Conservation (phyloP, 2,113 vertebrate species). For the Leuciscus idus region DNA sequence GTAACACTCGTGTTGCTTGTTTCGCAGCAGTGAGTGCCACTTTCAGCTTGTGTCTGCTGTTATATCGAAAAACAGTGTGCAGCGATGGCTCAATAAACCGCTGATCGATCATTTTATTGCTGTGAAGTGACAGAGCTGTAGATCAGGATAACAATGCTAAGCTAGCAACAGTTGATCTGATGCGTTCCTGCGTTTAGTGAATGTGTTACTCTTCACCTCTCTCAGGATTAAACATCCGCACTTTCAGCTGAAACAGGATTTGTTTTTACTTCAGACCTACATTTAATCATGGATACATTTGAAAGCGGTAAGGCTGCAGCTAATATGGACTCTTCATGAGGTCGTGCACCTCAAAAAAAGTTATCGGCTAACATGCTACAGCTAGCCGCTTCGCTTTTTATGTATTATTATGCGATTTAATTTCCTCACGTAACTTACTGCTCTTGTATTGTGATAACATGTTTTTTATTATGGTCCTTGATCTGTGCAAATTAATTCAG, state of each 20-base stretch:
- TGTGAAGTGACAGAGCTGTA: neutral
- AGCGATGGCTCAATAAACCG: neutral
- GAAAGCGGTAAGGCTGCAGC: constrained; percentile 54
- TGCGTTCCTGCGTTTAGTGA: neutral
- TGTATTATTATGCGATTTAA: neutral
- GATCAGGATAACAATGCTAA: constrained; percentile 32
- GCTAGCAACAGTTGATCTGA: constrained; percentile 6
- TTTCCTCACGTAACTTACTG: neutral
- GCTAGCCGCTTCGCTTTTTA: neutral
- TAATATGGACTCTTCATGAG: neutral
- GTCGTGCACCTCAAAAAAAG: constrained; percentile 23
- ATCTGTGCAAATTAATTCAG: neutral
- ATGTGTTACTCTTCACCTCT: neutral
- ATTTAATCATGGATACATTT: constrained; percentile 56
- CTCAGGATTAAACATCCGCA: neutral
- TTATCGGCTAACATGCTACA: constrained; percentile 29
- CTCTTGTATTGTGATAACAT: neutral
- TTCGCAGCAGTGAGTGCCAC: neutral
- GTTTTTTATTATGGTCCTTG: neutral
- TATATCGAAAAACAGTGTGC: neutral
- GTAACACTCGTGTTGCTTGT: neutral
- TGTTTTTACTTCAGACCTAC: neutral
- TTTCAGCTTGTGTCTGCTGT: neutral
- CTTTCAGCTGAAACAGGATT: neutral
- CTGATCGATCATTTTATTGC: neutral